Evolutionary conservation across 1,140 invertebrate genomes (phyloP), one percentile per base, ranked within the genome.

Genomic region (Zaprionus taronus): DNA sequence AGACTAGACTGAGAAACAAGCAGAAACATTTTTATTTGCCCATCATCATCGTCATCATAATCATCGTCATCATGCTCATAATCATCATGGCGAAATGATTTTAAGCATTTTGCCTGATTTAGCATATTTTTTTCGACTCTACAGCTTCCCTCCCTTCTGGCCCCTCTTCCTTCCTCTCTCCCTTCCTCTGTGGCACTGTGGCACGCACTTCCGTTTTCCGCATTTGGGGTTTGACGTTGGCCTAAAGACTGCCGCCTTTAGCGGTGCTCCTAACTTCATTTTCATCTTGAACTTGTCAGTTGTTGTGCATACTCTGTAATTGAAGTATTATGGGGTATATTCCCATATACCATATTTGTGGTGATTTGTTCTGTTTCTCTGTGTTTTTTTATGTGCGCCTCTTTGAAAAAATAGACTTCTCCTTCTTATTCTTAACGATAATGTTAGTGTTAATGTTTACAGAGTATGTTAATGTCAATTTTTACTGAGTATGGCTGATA

Each of bases 151-250:
- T 56, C 11, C 38, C 53, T 44, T 67, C 22, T 62, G 14, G 41
- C 57, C 20, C 47, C 62, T 41, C 41, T 62, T 47, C 11, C 41
- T 56, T 7, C 67, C 57, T 66, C 63, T 53, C 47, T 34, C n/a
- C 51, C 34, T 26, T 34, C 12, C 51, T 67, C 66, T 36, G 22
- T 55, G 4, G 24, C 53, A 34, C 2, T 34, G 31, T 81, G 78
- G 78, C 84, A 87, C 84, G 84, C 84, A 89, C 81, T 89, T 89
- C 84, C 84, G 84, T 65, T 89, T 89, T 87, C 84, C 81, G 83
- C 53, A 24, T 65, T 79, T 72, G 73, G 58, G 77, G 77, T 87
- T 83, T 80, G 80, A 66, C 68, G 82, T 79, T 89, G 81, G 81
- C 85, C 86, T 90, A 90, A 90, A 84, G 85, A 90, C 84, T 84